Evolutionary conservation across 1,140 invertebrate genomes (phyloP), one percentile per base, ranked within the genome.

Genomic region (Myzus persicae): DNA sequence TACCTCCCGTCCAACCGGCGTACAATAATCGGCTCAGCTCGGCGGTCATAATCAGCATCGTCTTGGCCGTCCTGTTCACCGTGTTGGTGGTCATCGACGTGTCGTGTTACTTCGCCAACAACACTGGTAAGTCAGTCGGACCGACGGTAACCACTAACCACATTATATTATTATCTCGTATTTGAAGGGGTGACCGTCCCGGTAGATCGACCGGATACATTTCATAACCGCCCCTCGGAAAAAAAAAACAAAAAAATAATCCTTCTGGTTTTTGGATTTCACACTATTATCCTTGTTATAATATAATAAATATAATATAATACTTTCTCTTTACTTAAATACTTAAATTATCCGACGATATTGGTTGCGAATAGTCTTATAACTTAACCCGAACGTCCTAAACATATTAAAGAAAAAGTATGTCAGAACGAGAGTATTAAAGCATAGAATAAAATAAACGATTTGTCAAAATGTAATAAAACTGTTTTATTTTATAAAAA

Each of bases 41-140:
- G 94, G 96, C 96, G 42, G 96, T 97, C 76, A 97, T 98, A 94
- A 97, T 98, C 94, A 97, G 97, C 94, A 96, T 98, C 92, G 97
- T 97, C 20, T 95, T 98, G 85, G 97, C 96, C 81, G 96, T 97
- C 85, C 96, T 98, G 24, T 95, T 98, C 59, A 94, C 98, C 93
- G 96, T 98, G 91, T 95, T 98, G 54, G 95, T 98, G 94, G 96
- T 98, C 93, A 96, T 98, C 93, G 98, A 98, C 95, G 95, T 98
- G 2, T 96, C 97, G 2, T 97, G 97, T 93, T 97, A 96, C 94
- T 98, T 97, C 95, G 96, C 96, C 81, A 95, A 95, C 93, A 95
- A 96, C 93, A 95, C 95, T 94, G 96, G 96, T 96, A 94, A 94
- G 94, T 92, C 31, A 24, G 48, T 46, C n/a, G 22, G 36, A 18